A percentile compares a stretch with the other conserved stretches of the same genome.
Conservation (phyloP, 64 coral and sea anemone species). For the Montipora sp. region DNA sequence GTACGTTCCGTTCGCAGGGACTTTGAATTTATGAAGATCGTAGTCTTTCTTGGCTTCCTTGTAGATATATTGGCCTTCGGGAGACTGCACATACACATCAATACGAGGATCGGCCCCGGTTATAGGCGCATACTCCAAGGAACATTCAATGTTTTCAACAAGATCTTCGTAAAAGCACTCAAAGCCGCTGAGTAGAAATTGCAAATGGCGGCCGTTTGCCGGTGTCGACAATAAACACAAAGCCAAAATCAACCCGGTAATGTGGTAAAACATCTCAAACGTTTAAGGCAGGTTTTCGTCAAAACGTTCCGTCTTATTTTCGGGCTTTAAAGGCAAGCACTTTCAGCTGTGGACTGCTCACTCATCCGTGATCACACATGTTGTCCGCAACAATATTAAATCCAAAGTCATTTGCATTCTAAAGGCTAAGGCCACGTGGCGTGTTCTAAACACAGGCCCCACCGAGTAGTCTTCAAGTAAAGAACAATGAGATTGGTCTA, state of each 20-base stretch:
- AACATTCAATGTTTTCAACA: slow-evolving; percentile 83
- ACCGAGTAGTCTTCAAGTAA: not conserved
- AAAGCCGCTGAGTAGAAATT: slow-evolving; percentile 94
- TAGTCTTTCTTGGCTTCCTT: slow-evolving; percentile 94
- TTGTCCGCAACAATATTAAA: not conserved
- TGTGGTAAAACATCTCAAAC: not conserved
- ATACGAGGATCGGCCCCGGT: slow-evolving; percentile 90
- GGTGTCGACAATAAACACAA: slow-evolving; percentile 24
- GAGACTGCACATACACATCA: slow-evolving; percentile 83
- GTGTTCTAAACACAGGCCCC: not conserved
- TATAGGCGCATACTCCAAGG: slow-evolving; percentile 93
- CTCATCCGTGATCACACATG: slow-evolving; percentile 19
- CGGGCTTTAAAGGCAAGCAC: not conserved
- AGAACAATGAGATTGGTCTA: not conserved
- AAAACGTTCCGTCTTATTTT: not conserved
- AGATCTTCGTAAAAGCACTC: slow-evolving; percentile 98
- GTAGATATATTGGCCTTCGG: slow-evolving; percentile 78
- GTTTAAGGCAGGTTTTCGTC: not conserved
- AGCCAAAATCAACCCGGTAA: not conserved
- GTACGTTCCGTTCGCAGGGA: slow-evolving; percentile 76
- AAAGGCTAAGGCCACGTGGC: slow-evolving; percentile 38
- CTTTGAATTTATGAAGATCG: slow-evolving; percentile 88
- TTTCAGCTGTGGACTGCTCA: not conserved
- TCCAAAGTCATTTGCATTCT: slow-evolving; percentile 34
- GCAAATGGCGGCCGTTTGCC: slow-evolving; percentile 82